Conservation (phyloP, 1,140 invertebrate species). For the Lordiphosa collinella region DNA sequence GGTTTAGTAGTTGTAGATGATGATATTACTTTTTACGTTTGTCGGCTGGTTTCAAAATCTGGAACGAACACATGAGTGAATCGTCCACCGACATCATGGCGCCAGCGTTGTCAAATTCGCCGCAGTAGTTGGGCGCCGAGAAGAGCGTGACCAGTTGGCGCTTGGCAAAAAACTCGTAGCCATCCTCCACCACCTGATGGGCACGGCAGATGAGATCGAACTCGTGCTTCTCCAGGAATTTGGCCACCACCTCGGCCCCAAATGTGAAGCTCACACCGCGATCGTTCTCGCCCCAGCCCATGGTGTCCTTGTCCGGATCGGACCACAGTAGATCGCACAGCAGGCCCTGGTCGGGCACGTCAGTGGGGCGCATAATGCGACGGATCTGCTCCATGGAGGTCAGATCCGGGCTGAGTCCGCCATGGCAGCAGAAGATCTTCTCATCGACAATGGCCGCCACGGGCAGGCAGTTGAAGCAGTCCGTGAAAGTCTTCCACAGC, state of each 20-base stretch:
- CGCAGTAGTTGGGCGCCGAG: conserved; percentile 98
- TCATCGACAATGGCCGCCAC: conserved; percentile 98
- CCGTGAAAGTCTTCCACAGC: conserved; percentile 99
- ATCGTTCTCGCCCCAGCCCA: conserved; percentile 97
- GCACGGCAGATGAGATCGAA: conserved; percentile 98
- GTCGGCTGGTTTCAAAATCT: conserved; percentile 99
- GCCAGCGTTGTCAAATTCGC: conserved; percentile 98
- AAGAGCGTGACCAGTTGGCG: conserved; percentile 98
- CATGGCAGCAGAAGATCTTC: conserved; percentile 99
- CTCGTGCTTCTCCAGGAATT: conserved; percentile 96
- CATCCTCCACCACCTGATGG: conserved; percentile 99
- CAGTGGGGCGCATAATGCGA: conserved; percentile 94
- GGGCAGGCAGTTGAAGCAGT: conserved; percentile 99
- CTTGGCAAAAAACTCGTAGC: conserved; percentile 99
- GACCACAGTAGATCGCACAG: conserved; percentile 99
- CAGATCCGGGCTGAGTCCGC: conserved; percentile 93
- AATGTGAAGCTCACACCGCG: conserved; percentile 98
- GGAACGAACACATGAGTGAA: conserved; percentile 99
- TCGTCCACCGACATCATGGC: conserved; percentile 99
- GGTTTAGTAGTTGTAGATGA: conserved; percentile 83
- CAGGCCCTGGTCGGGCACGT: conserved; percentile 95
- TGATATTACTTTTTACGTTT: conserved; percentile 98
- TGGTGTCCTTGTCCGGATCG: conserved; percentile 95
- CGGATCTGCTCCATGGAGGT: conserved; percentile 95
- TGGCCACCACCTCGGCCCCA: conserved; percentile 94